These are phyloP conservation scores for Leptinotarsa defecta DNA, from an alignment of 1,140 invertebrate genomes.

Conservation along the genomic window DNA sequence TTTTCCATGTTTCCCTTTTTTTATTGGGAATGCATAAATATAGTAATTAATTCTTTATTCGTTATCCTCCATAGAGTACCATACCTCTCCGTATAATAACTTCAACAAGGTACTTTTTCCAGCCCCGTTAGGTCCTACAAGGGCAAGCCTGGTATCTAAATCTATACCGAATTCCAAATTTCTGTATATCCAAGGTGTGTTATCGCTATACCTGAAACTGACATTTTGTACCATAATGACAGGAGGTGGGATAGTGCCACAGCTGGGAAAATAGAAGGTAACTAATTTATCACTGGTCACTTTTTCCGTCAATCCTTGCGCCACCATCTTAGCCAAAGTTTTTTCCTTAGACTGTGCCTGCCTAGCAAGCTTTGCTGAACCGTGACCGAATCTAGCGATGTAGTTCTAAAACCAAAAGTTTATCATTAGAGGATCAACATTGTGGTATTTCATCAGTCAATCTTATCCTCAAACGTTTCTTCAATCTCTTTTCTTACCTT, in stretches of 20 bases:
- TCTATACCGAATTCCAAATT: constrained; percentile 99
- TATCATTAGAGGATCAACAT: neutral
- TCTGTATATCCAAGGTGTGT: constrained; percentile 91
- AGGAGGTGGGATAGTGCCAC: constrained; percentile 95
- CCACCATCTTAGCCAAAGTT: constrained; percentile 98
- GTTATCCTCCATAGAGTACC: constrained; percentile 34
- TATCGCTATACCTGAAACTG: constrained; percentile 90
- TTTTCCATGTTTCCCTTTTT: no score
- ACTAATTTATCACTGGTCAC: constrained; percentile 82
- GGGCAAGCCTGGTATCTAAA: constrained; percentile 92
- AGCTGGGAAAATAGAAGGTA: constrained; percentile 95
- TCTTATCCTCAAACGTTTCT: no score
- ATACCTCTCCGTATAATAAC: constrained; percentile 90
- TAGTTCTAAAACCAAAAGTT: constrained; percentile 76
- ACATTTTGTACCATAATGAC: constrained; percentile 99
- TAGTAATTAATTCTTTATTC: no score
- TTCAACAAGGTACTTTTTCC: constrained; percentile 98
- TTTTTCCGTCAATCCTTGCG: constrained; percentile 90
- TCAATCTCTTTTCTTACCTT: constrained; percentile 66
- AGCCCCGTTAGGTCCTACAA: constrained; percentile 98
- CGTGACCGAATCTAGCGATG: constrained; percentile 98
- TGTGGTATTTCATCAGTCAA: no score
- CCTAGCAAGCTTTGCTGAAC: constrained; percentile 95
- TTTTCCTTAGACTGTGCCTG: constrained; percentile 99
- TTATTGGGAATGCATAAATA: no score